Conservation (phyloP, 2,888 invertebrate species). For the Caenorhabditis angaria region DNA sequence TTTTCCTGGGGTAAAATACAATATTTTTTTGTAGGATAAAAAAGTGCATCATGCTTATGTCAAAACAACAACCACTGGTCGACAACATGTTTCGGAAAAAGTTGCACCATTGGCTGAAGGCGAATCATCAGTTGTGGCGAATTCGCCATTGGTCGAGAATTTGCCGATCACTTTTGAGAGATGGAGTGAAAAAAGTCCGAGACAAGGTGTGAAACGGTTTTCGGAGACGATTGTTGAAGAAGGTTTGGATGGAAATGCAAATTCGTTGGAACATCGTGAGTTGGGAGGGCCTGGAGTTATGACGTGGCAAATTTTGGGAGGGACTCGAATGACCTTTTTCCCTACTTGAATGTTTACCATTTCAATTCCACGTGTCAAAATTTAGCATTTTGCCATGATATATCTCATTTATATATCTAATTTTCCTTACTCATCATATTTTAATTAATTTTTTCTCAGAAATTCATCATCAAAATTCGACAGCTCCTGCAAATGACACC, state of each 20-base stretch:
- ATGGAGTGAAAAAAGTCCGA: constrained; percentile 46
- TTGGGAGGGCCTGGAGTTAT: neutral
- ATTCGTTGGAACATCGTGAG: constrained; percentile 39
- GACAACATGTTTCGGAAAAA: constrained; percentile 35
- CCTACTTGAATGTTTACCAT: too few relatives aligned
- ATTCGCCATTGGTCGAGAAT: constrained; percentile 66
- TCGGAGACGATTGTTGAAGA: constrained; percentile 40
- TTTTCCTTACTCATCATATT: too few relatives aligned
- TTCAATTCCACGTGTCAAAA: too few relatives aligned
- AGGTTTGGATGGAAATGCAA: constrained; percentile 45
- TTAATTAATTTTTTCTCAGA: neutral
- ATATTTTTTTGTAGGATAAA: constrained; percentile 23
- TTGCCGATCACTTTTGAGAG: constrained; percentile 60
- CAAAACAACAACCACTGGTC: constrained; percentile 32
- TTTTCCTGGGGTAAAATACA: neutral
- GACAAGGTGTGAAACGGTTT: constrained; percentile 37
- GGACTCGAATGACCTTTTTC: too few relatives aligned
- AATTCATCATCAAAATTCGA: constrained; percentile 7
- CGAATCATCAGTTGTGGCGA: constrained; percentile 63
- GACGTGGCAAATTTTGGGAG: too few relatives aligned
- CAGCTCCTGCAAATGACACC: constrained; percentile 24
- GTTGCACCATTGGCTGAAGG: constrained; percentile 63
- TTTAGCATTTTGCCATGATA: too few relatives aligned
- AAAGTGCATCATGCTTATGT: constrained; percentile 23
- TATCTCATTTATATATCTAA: too few relatives aligned